Evolutionary conservation across 2,888 invertebrate genomes (phyloP).

Genomic region (Scaptomyza caliginosa): DNA sequence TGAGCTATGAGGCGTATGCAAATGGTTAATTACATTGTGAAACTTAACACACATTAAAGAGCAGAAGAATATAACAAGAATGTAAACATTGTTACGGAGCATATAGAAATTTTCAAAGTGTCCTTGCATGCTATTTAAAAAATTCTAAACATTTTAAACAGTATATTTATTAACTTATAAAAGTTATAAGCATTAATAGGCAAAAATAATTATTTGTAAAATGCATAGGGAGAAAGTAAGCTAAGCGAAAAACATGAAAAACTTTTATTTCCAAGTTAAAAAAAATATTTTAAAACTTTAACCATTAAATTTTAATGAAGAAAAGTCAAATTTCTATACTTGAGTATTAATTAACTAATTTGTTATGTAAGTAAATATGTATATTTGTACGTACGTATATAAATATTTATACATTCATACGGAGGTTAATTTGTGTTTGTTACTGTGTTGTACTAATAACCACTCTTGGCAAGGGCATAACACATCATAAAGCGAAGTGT

Average conservation of each 20-base stretch:
- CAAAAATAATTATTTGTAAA: neutral
- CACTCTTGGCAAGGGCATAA: constrained; percentile 55
- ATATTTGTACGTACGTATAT: constrained; percentile 5
- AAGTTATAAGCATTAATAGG: neutral
- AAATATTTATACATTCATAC: constrained; percentile 7
- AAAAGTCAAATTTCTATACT: neutral
- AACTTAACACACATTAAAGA: neutral
- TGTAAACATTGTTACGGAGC: too few relatives aligned
- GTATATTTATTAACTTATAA: neutral
- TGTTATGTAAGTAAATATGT: constrained; percentile 1
- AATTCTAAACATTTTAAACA: neutral
- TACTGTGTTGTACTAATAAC: constrained; percentile 49
- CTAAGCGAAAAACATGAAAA: too few relatives aligned
- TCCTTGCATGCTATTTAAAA: neutral
- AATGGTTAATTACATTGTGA: constrained; percentile 28
- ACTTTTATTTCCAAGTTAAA: too few relatives aligned
- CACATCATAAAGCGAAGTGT: constrained; percentile 55
- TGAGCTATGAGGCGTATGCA: constrained; percentile 34
- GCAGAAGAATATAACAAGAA: too few relatives aligned
- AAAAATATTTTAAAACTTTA: neutral
- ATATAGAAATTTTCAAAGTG: constrained; percentile 16
- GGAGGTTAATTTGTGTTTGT: constrained; percentile 37
- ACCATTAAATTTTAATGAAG: neutral
- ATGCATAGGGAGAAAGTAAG: neutral
- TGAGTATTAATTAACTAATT: neutral